Base-by-base conservation (phyloP, 2,797 vertebrate genomes). In the Gadopsis bispinosus region DNA sequence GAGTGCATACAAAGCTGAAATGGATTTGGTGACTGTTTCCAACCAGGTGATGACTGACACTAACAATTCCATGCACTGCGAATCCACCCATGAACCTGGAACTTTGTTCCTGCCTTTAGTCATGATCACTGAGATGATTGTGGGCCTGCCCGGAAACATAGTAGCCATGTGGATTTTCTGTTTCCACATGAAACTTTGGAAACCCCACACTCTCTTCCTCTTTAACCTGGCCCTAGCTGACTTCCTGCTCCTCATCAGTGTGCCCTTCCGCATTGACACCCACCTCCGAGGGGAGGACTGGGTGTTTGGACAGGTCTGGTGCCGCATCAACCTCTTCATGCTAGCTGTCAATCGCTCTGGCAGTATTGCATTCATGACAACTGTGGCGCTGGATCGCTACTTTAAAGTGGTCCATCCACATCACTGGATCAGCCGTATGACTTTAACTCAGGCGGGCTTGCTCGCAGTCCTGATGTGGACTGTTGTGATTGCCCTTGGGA, bases 321-420 rank as follows among this genome's bases (percentile, higher is more conserved):
- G 95, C 50, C 86, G 68, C 8, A 55, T 95, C 43, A 89, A 89
- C 69, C 93, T 95, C 43, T 95, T 95, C 75, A 93, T 93, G 88
- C 62, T 95, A 73, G 79, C 95, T 37, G 88, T 91, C 67, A 96
- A 94, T 82, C 89, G 94, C 61, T 94, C 93, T 0, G 91, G 88
- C 4, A 96, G 89, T 72, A 94, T 94, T 2, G 87, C 85, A 39
- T 96, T 96, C 88, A 95, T 96, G 64, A 86, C 93, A 0, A 63
- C 85, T 14, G 91, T 96, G 77, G 93, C 92, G 0, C 64, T 93
- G 62, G 86, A 96, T 68, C 91, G 93, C n/a, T 96, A 95, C 80
- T 95, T 96, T 72, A 94, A 94, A 83, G 93, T 95, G 48, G 84
- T 96, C 69, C 88, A 94, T 69, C 93, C 95, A 0, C 88, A 93